Conservation (phyloP, 1,140 invertebrate species). For the Trichonephila clavata region DNA sequence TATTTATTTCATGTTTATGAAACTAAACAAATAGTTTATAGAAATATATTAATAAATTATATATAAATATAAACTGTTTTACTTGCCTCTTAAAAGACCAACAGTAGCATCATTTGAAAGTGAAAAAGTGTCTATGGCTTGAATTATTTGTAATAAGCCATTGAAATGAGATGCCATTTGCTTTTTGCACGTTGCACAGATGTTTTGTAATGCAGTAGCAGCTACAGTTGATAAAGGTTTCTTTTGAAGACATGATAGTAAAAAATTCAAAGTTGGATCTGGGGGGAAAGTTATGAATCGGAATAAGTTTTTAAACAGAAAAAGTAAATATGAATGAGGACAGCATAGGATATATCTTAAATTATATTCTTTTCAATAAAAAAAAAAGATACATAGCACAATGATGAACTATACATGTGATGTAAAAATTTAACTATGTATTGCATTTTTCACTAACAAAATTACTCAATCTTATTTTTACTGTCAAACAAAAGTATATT, state of each 20-base stretch:
- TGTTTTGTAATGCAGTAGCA: slow-evolving; percentile 86
- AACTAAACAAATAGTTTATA: neutral
- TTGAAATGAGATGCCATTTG: slow-evolving; percentile 91
- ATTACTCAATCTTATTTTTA: too few relatives aligned
- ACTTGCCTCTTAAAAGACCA: slow-evolving; percentile 89
- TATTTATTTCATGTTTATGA: too few relatives aligned
- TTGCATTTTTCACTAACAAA: too few relatives aligned
- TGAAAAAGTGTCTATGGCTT: slow-evolving; percentile 89
- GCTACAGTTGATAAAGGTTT: slow-evolving; percentile 88
- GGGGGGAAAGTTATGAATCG: slow-evolving; percentile 73
- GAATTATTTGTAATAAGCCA: slow-evolving; percentile 90
- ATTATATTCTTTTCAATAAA: too few relatives aligned
- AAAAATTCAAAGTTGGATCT: slow-evolving; percentile 90
- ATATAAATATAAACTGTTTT: too few relatives aligned
- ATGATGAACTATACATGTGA: too few relatives aligned
- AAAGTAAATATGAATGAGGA: too few relatives aligned
- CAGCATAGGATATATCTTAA: too few relatives aligned
- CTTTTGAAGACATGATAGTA: slow-evolving; percentile 88
- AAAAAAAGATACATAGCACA: too few relatives aligned
- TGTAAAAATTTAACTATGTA: too few relatives aligned
- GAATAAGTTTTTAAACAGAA: too few relatives aligned
- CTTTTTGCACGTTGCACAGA: slow-evolving; percentile 89
- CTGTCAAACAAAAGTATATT: too few relatives aligned
- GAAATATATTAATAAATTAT: neutral
- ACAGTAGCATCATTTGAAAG: slow-evolving; percentile 91